Evolutionary conservation across 2,888 invertebrate genomes (phyloP).

Genomic region (Drosophila kambysellisi): DNA sequence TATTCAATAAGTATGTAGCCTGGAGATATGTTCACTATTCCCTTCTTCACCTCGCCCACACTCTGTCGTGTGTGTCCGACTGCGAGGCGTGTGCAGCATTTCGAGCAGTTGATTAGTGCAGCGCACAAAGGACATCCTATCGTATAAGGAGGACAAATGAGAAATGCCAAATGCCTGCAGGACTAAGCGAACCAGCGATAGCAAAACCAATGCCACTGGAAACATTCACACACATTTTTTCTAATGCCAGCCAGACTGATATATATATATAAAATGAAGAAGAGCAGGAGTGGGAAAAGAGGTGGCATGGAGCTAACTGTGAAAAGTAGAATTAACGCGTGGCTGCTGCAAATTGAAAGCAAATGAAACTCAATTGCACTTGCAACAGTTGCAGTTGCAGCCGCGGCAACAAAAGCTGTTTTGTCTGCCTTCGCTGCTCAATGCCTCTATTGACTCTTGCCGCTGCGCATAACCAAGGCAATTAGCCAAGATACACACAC

Average conservation of each 20-base stretch:
- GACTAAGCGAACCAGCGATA: constrained; percentile 21
- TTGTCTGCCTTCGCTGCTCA: constrained; percentile 10
- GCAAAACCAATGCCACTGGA: constrained; percentile 30
- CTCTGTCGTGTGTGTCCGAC: constrained; percentile 13
- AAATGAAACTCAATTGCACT: constrained; percentile 67
- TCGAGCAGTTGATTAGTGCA: constrained; percentile 67
- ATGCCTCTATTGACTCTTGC: constrained; percentile 53
- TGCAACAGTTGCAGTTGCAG: constrained; percentile 26
- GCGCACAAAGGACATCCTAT: constrained; percentile 36
- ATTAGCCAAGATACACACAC: constrained; percentile 60
- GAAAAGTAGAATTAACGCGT: constrained; percentile 53
- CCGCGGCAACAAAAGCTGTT: constrained; percentile 25
- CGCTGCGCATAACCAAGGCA: constrained; percentile 58
- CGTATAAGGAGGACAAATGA: constrained; percentile 28
- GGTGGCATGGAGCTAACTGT: constrained; percentile 7
- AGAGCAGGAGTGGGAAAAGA: background rate
- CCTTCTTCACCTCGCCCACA: background rate
- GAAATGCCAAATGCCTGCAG: constrained; percentile 51
- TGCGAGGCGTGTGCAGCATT: constrained; percentile 63
- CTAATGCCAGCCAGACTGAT: constrained; percentile 15
- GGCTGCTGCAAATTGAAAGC: constrained; percentile 69
- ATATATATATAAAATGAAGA: background rate
- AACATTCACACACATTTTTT: constrained; percentile 4
- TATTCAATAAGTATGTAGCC: constrained; percentile 60
- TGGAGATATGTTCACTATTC: constrained; percentile 17